A percentile compares a stretch with the other conserved stretches of the same genome.
These are phyloP conservation scores for Eubucco bourcierii DNA, from an alignment of 2,113 vertebrate species.

Conservation along the genomic window DNA sequence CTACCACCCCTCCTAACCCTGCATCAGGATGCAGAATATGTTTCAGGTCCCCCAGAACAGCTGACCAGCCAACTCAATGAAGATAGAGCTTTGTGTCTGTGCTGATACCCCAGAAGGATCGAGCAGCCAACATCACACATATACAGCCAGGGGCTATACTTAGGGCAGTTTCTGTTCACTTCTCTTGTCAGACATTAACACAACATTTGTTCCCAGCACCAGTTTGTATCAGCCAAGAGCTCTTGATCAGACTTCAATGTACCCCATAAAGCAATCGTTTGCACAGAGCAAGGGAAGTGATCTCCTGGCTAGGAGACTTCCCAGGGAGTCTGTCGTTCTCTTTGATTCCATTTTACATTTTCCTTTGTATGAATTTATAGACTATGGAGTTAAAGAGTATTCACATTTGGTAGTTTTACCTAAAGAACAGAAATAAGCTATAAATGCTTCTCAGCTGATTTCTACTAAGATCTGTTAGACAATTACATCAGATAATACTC, in stretches of 20 bases:
- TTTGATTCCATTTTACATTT: constrained; percentile 46
- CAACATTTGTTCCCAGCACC: constrained; percentile 39
- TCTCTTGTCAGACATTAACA: constrained; percentile 37
- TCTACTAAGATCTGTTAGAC: background rate
- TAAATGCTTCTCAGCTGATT: background rate
- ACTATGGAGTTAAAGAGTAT: background rate
- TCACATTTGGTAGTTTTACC: constrained; percentile 33
- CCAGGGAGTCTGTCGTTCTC: constrained; percentile 52
- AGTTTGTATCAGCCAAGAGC: constrained; percentile 44
- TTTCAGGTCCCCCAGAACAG: background rate
- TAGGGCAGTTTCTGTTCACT: constrained; percentile 53
- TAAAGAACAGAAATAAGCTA: constrained; percentile 10
- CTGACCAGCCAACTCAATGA: background rate
- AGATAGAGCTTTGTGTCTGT: background rate
- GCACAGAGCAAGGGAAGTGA: constrained; percentile 49
- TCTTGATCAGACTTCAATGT: constrained; percentile 67
- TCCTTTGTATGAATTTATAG: constrained; percentile 50
- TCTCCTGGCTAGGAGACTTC: constrained; percentile 57
- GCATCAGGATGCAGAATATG: background rate
- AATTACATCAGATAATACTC: background rate
- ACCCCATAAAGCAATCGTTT: constrained; percentile 33
- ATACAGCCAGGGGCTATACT: constrained; percentile 60
- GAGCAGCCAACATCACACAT: constrained; percentile 33
- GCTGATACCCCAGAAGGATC: background rate
- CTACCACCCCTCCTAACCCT: background rate